Percentiles rank a stretch among this genome's conserved stretches.
Evolutionary conservation across 2,888 invertebrate species (phyloP).

Genomic region (Lacanobia oleracea): DNA sequence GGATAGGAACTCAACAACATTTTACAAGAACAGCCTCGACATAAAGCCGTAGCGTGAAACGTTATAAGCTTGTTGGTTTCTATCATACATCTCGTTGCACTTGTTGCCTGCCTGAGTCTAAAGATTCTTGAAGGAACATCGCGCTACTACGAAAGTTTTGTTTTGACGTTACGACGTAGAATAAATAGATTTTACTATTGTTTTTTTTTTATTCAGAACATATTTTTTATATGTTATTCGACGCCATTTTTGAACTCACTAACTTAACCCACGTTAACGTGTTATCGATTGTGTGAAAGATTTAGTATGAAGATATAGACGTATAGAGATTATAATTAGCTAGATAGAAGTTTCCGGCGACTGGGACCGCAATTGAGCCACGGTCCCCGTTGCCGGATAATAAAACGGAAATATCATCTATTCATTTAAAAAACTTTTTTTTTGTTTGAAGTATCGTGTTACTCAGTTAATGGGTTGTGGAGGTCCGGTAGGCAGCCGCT

Average conservation of each 20-base stretch:
- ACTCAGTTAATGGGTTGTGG: no score
- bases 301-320: background rate
- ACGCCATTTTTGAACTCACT: background rate
- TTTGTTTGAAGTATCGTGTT: no score
- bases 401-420: no score
- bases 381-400: no score
- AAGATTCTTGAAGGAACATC: constrained; percentile 9
- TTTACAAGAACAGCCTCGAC: background rate
- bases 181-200: constrained; percentile 18
- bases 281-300: background rate
- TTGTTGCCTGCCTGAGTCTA: constrained; percentile 29
- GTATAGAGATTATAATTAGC: background rate
- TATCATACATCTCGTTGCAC: constrained; percentile 21
- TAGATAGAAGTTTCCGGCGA: no score
- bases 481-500: no score
- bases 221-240: background rate
- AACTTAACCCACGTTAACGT: background rate
- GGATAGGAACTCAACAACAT: no score
- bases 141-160: constrained; percentile 15
- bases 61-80: constrained; percentile 24
- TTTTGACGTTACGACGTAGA: background rate
- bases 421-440: no score
- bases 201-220: no score
- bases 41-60: constrained; percentile 1
- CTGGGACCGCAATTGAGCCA: no score